Evolutionary conservation across 2,113 vertebrate genomes (phyloP), one percentile per base, ranked within the genome.

Genomic region (Entelurus aequoreus): DNA sequence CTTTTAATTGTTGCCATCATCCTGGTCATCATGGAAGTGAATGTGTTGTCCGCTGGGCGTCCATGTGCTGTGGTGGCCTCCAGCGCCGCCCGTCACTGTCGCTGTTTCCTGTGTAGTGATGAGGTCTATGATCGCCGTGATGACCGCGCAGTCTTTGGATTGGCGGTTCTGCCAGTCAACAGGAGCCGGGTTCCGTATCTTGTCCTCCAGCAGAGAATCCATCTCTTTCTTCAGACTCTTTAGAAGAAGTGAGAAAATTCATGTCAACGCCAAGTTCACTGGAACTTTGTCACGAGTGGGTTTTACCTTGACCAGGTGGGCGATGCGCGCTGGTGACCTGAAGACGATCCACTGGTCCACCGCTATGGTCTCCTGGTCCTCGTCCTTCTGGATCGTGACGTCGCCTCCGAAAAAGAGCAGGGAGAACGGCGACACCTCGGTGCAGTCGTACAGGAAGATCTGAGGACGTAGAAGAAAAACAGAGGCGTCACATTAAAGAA

Each of bases 381-480:
- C 88, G 10, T 99, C 97, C 66, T 92, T 98, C 88, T 98, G 94
- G 77, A 99, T 99, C 69, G 93, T 95, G 81, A 99, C 94, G 68
- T 99, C 93, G 16, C 97, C 97, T 52, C 97, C 97, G 0, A 99
- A 99, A 87, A 99, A 99, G 62, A 99, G 79, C 19, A 99, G 92
- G 0, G 94, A 98, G 81, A 98, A 99, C 0, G 97, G 96, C n/a
- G 97, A 98, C 35, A 98, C 94, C 75, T 99, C 97, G 0, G 96
- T 98, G 65, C 97, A 99, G 53, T 99, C 96, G 28, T 99, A 99
- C 71, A 99, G 84, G 84, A 97, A 98, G 78, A 99, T 98, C 97
- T 99, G 88, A 52, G 81, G 73, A 14, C 52, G 37, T 13, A 19
- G 19, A 19, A 19, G 19, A 19, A 19, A 0, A 16, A 56, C 42